A percentile compares a stretch with the other conserved stretches of the same genome.
phyloP scores from a whole-genome alignment of 2,888 invertebrate genomes.

The Rhogogaster chlorosoma region DNA sequence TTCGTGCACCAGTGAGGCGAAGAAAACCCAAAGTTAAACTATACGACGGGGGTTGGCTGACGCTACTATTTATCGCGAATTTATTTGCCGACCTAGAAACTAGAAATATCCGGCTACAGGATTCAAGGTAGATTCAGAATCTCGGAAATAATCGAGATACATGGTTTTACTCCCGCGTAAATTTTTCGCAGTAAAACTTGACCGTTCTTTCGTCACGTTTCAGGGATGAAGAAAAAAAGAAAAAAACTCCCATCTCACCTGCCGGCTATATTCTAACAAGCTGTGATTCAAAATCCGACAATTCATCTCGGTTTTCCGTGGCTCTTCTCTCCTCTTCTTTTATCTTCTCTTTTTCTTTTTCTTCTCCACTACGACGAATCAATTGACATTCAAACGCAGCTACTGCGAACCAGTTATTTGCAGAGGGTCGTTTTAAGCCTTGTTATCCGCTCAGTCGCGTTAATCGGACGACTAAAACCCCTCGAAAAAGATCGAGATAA shows the following conservation, averaged over 20 bases:
- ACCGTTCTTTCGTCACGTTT: neutral
- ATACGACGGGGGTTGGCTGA: neutral
- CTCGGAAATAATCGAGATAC: neutral
- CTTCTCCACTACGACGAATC: neutral
- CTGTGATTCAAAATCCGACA: neutral
- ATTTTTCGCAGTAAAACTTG: neutral
- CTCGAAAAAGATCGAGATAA: neutral
- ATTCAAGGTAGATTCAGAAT: neutral
- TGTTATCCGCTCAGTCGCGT: slow-evolving; percentile 11
- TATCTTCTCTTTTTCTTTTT: neutral
- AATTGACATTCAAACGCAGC: slow-evolving; percentile 18
- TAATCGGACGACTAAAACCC: slow-evolving; percentile 8
- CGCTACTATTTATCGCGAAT: neutral
- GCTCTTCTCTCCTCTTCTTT: neutral
- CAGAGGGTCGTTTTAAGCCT: slow-evolving; percentile 2
- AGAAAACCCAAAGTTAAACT: slow-evolving; percentile 21
- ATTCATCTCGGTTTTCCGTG: neutral
- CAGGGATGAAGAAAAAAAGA: neutral
- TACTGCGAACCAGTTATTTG: slow-evolving; percentile 2
- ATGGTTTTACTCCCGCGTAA: neutral
- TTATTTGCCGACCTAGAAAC: neutral
- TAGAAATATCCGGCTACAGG: neutral
- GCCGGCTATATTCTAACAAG: neutral
- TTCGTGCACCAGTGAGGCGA: neutral
- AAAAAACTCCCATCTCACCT: neutral